Conservation (phyloP, 2,113 vertebrate species). For the Petromus typicus region DNA sequence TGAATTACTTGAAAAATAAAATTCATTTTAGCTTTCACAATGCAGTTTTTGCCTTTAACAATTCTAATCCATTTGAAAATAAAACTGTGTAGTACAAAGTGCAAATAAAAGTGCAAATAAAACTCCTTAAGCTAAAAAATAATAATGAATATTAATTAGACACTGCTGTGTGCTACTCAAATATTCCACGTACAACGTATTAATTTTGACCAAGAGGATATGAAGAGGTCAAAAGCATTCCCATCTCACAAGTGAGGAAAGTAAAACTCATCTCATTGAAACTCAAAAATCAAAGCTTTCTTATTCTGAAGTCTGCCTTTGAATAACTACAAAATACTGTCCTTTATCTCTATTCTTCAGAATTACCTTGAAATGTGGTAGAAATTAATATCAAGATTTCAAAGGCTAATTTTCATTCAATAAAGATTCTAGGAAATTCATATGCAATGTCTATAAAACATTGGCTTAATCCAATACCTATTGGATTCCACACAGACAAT, state of each 20-base stretch:
- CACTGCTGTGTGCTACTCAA: background rate
- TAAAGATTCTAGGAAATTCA: background rate
- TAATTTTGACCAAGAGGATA: background rate
- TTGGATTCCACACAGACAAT: background rate
- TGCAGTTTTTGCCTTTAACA: background rate
- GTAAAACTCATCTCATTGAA: background rate
- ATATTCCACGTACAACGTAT: background rate
- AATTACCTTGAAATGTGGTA: background rate
- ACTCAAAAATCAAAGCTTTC: background rate
- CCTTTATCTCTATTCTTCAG: background rate
- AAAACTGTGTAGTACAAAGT: background rate
- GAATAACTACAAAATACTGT: background rate
- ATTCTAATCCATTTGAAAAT: background rate
- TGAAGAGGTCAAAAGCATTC: background rate
- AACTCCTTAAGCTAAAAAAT: background rate
- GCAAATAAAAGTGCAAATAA: background rate
- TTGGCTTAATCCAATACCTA: background rate
- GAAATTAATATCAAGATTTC: background rate
- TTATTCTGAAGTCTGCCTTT: background rate
- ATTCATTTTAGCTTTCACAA: conserved; percentile 24
- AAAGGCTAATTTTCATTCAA: background rate
- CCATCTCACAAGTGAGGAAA: background rate
- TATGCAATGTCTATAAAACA: background rate
- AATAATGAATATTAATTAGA: background rate
- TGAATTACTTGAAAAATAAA: conserved; percentile 22